Percentiles rank a stretch among this genome's conserved stretches.
These are phyloP conservation scores for Xiphophorus couchianus DNA, from an alignment of 2,113 vertebrate species.

Conservation along the genomic window DNA sequence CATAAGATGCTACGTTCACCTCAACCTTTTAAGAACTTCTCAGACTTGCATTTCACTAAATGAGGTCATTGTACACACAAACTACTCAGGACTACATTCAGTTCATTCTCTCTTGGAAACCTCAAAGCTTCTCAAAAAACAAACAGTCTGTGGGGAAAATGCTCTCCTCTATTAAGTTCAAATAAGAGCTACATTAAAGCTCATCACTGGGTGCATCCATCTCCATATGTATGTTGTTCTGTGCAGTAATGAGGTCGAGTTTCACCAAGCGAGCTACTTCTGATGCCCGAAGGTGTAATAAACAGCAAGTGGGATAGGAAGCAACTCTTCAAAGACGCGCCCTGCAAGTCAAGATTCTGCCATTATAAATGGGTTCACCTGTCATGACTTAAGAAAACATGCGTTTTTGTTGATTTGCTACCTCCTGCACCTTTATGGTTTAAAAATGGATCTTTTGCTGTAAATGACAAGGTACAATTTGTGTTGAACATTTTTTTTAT, in stretches of 20 bases:
- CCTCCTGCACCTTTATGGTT: neutral
- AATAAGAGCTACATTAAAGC: neutral
- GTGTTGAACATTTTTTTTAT: neutral
- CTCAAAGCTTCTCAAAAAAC: neutral
- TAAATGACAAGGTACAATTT: neutral
- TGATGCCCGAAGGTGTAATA: conserved; percentile 13
- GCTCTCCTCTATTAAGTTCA: neutral
- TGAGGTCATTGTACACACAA: too few relatives aligned
- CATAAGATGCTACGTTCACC: too few relatives aligned
- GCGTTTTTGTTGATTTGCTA: too few relatives aligned
- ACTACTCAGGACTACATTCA: too few relatives aligned
- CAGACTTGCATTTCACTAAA: too few relatives aligned
- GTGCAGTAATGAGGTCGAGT: neutral
- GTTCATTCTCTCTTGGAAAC: too few relatives aligned
- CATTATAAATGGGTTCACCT: neutral
- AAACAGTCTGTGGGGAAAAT: neutral
- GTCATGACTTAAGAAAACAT: neutral
- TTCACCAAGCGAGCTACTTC: conserved; percentile 1
- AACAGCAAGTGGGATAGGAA: conserved; percentile 18
- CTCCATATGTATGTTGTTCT: neutral
- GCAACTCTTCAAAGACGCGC: conserved; percentile 29
- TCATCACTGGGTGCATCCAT: neutral
- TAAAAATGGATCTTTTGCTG: neutral
- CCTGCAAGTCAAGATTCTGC: conserved; percentile 8
- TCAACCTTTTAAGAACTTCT: too few relatives aligned